phyloP scores from a whole-genome alignment of 1,140 invertebrate species.

The Belonocnema kinseyi region DNA sequence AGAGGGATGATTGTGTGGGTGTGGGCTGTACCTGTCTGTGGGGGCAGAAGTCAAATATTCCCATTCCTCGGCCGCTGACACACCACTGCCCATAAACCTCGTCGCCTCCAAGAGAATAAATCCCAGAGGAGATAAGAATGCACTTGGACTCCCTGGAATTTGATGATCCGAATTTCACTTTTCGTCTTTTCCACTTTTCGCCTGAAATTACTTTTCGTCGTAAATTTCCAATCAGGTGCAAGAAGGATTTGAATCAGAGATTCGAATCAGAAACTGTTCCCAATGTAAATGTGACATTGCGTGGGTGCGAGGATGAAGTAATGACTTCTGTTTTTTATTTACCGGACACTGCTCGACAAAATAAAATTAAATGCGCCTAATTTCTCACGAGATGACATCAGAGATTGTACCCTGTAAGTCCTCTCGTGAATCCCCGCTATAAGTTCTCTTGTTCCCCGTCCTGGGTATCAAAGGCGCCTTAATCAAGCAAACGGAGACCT shows the following conservation, averaged over 20 bases:
- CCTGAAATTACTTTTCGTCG: background rate
- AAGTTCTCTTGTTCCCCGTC: conserved; percentile 47
- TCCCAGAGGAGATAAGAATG: background rate
- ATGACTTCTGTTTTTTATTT: background rate
- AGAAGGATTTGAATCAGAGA: no score
- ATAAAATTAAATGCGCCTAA: conserved; percentile 40
- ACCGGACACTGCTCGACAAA: background rate
- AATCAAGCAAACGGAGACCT: conserved; percentile 56
- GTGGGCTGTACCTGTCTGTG: conserved; percentile 52
- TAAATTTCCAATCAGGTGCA: no score
- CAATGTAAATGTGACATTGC: no score
- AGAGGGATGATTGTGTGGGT: conserved; percentile 23
- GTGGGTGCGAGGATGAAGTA: conserved; percentile 32
- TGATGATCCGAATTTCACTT: background rate
- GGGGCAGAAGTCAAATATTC: conserved; percentile 71
- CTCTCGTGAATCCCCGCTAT: conserved; percentile 14
- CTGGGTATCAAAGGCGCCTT: conserved; percentile 58
- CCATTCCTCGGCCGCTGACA: conserved; percentile 55
- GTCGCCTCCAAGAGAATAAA: background rate
- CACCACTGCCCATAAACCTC: conserved; percentile 49
- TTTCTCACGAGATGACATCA: conserved; percentile 42
- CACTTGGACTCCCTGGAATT: background rate
- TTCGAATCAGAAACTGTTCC: no score
- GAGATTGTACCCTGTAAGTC: conserved; percentile 30
- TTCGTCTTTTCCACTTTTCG: background rate